These are phyloP conservation scores for Lacerta viridis DNA, from an alignment of 2,797 vertebrate species.

Conservation along the genomic window DNA sequence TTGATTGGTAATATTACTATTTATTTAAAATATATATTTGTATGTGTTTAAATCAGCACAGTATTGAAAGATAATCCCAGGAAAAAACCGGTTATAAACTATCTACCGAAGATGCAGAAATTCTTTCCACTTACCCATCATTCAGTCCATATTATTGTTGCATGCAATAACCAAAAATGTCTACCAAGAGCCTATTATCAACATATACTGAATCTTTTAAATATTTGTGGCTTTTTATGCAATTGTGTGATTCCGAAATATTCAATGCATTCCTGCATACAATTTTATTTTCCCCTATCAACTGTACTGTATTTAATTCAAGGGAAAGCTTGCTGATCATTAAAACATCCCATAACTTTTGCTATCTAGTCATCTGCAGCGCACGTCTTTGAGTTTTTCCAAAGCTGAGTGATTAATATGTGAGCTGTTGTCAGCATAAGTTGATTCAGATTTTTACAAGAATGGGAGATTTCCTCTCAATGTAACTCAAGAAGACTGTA, in stretches of 20 bases:
- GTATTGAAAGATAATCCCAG: background rate
- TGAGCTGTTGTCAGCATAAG: background rate
- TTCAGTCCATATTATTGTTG: background rate
- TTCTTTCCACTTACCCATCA: background rate
- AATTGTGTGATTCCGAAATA: constrained; percentile 7
- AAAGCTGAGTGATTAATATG: background rate
- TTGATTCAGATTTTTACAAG: background rate
- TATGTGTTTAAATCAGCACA: background rate
- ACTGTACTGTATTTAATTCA: background rate
- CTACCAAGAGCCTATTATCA: background rate
- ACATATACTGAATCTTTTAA: background rate
- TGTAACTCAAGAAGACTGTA: background rate
- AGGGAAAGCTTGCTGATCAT: background rate
- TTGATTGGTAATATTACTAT: too few species aligned
- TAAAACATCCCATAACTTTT: background rate
- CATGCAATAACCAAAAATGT: background rate
- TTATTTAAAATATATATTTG: too few species aligned
- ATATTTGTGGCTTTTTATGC: background rate
- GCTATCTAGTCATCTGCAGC: background rate
- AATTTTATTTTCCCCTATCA: background rate
- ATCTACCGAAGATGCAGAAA: background rate
- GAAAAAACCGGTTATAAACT: background rate
- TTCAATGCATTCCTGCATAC: background rate
- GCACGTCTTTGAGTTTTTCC: background rate
- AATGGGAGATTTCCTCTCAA: background rate